Percentiles rank a stretch among this genome's conserved stretches.
Conservation (phyloP, 2,113 vertebrate species). For the Pelvicachromis taeniatus region DNA sequence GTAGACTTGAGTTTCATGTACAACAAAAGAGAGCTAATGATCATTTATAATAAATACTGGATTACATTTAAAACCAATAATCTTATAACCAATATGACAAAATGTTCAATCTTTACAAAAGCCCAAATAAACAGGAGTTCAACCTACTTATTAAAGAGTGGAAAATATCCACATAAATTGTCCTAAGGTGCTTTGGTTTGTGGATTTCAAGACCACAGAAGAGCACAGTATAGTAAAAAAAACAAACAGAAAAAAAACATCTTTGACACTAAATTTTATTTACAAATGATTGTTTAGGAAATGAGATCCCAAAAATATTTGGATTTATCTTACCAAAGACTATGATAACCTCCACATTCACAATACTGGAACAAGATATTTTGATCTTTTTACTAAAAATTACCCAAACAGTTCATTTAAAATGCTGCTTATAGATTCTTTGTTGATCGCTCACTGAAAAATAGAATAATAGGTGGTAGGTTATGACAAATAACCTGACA, state of each 20-base stretch:
- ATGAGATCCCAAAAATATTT: not conserved
- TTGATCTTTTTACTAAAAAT: not conserved
- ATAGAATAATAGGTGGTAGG: not conserved
- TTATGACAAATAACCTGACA: not conserved
- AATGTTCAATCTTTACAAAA: not conserved
- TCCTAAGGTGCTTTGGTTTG: not conserved
- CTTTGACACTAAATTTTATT: not conserved
- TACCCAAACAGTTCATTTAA: not conserved
- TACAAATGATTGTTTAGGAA: not conserved
- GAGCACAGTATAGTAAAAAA: not conserved
- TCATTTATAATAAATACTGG: not conserved
- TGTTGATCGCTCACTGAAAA: not conserved
- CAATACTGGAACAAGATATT: not conserved
- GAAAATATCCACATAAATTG: not conserved
- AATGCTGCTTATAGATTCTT: not conserved
- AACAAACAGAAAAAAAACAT: not conserved
- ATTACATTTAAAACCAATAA: not conserved
- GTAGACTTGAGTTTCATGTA: not conserved
- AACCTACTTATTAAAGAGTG: not conserved
- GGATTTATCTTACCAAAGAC: not conserved
- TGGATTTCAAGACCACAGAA: not conserved
- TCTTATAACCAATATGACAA: not conserved
- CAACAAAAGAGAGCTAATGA: not conserved
- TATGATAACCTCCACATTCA: not conserved
- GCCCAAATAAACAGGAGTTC: not conserved